A percentile compares a stretch with the other conserved stretches of the same genome.
phyloP scores from a whole-genome alignment of 64 coral and sea anemone genomes.

The Stichodactyla mertensii region DNA sequence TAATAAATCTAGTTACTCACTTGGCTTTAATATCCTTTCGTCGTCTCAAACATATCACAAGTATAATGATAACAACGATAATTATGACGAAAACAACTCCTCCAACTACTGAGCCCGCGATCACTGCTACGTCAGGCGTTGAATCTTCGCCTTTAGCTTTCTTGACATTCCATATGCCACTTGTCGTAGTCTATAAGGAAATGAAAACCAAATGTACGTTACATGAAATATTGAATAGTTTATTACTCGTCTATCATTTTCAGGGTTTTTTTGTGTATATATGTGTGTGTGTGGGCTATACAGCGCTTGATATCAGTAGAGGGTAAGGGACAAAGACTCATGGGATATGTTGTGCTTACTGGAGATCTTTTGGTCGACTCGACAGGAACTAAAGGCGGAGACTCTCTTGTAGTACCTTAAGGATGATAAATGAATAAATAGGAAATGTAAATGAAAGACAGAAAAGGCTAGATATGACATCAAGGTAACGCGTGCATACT shows the following conservation, averaged over 20 bases:
- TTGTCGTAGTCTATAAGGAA: background rate
- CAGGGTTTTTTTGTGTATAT: background rate
- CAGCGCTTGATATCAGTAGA: no score
- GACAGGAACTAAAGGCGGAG: background rate
- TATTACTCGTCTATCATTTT: no score
- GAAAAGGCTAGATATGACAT: no score
- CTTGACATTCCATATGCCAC: background rate
- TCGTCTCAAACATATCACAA: background rate
- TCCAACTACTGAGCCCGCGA: conserved; percentile 23
- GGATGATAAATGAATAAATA: background rate
- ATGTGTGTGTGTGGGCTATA: no score
- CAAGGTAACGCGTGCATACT: no score
- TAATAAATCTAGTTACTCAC: background rate
- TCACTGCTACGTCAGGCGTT: background rate
- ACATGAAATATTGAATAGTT: no score
- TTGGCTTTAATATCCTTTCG: background rate
- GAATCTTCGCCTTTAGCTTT: background rate
- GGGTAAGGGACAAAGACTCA: background rate
- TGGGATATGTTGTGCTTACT: background rate
- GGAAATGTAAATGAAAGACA: background rate
- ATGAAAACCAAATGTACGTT: background rate
- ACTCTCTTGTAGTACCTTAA: background rate
- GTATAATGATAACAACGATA: background rate
- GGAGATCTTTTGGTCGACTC: background rate
- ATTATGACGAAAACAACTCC: conserved; percentile 1